Conservation (phyloP, 2,797 vertebrate species). For the Protosalanx chinensis region DNA sequence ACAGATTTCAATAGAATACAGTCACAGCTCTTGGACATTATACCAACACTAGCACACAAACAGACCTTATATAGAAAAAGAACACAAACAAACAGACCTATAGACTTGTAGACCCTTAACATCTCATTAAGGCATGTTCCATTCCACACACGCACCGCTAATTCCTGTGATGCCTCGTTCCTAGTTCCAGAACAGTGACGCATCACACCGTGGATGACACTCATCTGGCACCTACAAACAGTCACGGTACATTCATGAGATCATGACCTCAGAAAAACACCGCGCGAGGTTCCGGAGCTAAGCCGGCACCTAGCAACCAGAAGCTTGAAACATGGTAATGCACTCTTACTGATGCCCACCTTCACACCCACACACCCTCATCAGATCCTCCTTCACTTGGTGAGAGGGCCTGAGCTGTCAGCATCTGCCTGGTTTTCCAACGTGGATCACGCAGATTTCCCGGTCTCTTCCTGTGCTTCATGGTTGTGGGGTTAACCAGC, state of each 20-base stretch:
- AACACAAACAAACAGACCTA: slow-evolving; percentile 4
- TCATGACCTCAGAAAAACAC: background rate
- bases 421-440: too few species aligned
- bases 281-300: too few species aligned
- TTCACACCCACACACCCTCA: too few species aligned
- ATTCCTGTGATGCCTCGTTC: background rate
- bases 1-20: background rate
- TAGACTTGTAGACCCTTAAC: background rate
- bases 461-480: too few species aligned
- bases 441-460: too few species aligned
- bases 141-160: background rate
- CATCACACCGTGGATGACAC: background rate
- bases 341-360: too few species aligned
- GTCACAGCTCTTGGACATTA: background rate
- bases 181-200: background rate
- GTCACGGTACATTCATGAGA: slow-evolving; percentile 3
- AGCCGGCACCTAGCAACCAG: too few species aligned
- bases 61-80: too few species aligned
- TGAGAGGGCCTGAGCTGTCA: too few species aligned
- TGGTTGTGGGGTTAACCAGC: too few species aligned
- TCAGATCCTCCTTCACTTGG: too few species aligned
- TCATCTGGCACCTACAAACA: background rate
- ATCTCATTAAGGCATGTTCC: background rate
- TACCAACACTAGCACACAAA: background rate
- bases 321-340: too few species aligned